Evolutionary conservation across 1,140 invertebrate genomes (phyloP), one percentile per base, ranked within the genome.

Genomic region (Drosophila persimilis): DNA sequence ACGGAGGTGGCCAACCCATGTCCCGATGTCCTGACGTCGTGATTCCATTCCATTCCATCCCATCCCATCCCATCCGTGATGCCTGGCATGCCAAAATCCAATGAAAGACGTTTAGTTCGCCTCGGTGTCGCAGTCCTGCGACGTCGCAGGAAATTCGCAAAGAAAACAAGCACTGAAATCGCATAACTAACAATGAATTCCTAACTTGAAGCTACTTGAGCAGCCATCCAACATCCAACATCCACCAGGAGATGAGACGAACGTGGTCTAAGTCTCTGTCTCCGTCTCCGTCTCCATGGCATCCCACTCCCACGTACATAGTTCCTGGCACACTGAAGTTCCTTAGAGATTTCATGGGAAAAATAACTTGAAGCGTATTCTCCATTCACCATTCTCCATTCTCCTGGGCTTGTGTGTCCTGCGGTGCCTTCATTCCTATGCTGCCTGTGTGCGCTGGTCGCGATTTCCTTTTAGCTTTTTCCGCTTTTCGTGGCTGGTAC

Each of bases 131-230:
- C 51, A 57, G 51, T 47, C 62, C 53, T 62, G 63, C 73, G 66
- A 75, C 50, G 64, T 78, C 66, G 63, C 71, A 56, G 79, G 78
- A 77, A 88, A 89, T 83, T 89, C 83, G 75, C 55, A 83, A 88
- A 88, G 84, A 88, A 88, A 88, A 88, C 83, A 88, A 88, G 83
- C 83, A 88, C 88, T 89, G 83, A 88, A 88, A 88, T 88, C 83
- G 83, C 83, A 88, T 88, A 88, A 88, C 83, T 88, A 89, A 88
- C 84, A 88, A 88, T 88, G 83, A 83, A 88, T 83, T 88, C 83
- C 84, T 66, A 88, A 88, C 83, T 88, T 73, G 77, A 78, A 86
- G 81, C 81, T 86, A 86, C 81, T 86, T 86, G 83, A 86, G 77
- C 77, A 85, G 52, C 77, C 75, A 73, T 44, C 59, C 69, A 62